A percentile compares a stretch with the other conserved stretches of the same genome.
phyloP scores from a whole-genome alignment of 2,888 invertebrate genomes.

The Plagodis dolabraria region DNA sequence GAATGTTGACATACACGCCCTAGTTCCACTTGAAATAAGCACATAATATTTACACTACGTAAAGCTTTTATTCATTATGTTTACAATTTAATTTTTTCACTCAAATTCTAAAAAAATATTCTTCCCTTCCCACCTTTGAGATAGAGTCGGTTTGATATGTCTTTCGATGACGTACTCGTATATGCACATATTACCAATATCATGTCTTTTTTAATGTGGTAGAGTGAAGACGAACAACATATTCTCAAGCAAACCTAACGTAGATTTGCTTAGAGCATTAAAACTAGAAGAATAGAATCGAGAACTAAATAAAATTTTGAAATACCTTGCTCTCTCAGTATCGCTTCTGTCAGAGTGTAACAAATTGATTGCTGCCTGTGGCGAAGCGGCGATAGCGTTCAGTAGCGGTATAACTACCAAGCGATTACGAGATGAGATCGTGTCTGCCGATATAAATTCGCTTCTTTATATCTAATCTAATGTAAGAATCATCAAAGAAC shows the following conservation, averaged over 20 bases:
- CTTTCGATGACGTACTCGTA: too few species aligned
- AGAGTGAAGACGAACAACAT: too few species aligned
- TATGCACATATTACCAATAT: too few species aligned
- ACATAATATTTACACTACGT: neutral
- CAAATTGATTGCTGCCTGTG: conserved; percentile 42
- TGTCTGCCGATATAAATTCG: conserved; percentile 38
- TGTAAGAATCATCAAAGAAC: too few species aligned
- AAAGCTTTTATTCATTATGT: conserved; percentile 3
- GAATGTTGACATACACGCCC: conserved; percentile 45
- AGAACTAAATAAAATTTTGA: neutral
- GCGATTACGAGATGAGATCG: conserved; percentile 41
- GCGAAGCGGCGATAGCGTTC: conserved; percentile 22
- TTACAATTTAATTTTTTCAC: neutral
- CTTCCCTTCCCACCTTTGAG: neutral
- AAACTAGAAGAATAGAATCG: too few species aligned
- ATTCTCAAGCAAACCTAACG: too few species aligned
- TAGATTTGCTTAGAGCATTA: too few species aligned
- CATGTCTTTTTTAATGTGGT: too few species aligned
- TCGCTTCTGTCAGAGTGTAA: conserved; percentile 15
- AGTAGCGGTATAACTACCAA: conserved; percentile 28
- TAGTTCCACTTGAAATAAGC: conserved; percentile 3
- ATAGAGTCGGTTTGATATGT: too few species aligned
- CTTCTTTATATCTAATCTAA: conserved; percentile 19
- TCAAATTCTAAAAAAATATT: too few species aligned
- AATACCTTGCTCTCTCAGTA: conserved; percentile 5